phyloP scores from a whole-genome alignment of 2,888 invertebrate species.

The Apoda limacodes region DNA sequence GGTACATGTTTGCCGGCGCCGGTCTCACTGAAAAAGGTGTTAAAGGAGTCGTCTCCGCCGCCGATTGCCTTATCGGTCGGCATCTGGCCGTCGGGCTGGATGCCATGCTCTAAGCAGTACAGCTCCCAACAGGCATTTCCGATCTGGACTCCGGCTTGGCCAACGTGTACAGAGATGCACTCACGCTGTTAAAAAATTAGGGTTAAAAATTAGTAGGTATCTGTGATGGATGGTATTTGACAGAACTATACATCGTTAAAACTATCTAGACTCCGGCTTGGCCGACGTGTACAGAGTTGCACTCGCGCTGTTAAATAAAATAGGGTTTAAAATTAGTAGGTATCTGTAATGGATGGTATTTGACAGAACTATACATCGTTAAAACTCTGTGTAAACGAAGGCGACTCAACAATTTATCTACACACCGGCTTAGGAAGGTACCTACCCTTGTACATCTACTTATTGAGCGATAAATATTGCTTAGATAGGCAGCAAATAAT shows the following conservation, averaged over 20 bases:
- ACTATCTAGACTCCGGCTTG: constrained; percentile 17
- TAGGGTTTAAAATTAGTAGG: constrained; percentile 5
- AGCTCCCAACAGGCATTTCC: constrained; percentile 93
- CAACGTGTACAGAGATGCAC: constrained; percentile 74
- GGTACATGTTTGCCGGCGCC: constrained; percentile 97
- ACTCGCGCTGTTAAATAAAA: constrained; percentile 67
- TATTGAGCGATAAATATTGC: too few relatives aligned
- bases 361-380: too few relatives aligned
- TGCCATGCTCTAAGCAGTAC: constrained; percentile 89
- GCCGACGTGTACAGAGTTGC: constrained; percentile 74
- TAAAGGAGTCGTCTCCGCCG: constrained; percentile 94
- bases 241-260: constrained; percentile 32
- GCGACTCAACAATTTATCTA: too few relatives aligned
- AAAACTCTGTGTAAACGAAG: too few relatives aligned
- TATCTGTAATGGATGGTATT: constrained; percentile 2
- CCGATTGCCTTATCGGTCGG: constrained; percentile 93
- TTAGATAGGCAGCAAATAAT: too few relatives aligned
- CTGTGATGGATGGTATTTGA: constrained; percentile 2
- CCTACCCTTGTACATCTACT: too few relatives aligned
- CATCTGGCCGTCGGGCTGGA: constrained; percentile 95
- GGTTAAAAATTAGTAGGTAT: background rate
- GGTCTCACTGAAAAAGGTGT: constrained; percentile 95
- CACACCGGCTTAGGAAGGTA: too few relatives aligned
- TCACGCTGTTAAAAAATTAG: constrained; percentile 62
- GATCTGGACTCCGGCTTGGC: constrained; percentile 83